A percentile compares a stretch with the other conserved stretches of the same genome.
Conservation (phyloP, 2,888 invertebrate species). For the Nyleta sp. region DNA sequence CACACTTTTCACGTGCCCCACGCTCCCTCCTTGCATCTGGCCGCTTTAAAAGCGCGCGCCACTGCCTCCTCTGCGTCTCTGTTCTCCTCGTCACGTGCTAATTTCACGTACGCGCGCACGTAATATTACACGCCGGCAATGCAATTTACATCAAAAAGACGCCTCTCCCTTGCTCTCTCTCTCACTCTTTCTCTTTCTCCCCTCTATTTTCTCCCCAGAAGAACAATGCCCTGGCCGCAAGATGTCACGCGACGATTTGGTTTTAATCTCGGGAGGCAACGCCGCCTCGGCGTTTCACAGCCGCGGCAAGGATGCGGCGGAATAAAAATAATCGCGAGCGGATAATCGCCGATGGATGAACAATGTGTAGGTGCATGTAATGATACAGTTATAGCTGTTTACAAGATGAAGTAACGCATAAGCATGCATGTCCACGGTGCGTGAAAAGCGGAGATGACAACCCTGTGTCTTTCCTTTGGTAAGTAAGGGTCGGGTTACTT, state of each 20-base stretch:
- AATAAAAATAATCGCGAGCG: constrained; percentile 49
- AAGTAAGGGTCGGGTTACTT: constrained; percentile 79
- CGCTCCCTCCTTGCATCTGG: constrained; percentile 75
- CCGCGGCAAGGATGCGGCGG: not conserved
- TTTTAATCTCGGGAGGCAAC: constrained; percentile 23
- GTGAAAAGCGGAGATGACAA: constrained; percentile 66
- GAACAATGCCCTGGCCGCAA: constrained; percentile 10
- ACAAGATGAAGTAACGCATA: constrained; percentile 52
- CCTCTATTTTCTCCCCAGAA: not conserved
- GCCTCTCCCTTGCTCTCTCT: constrained; percentile 7
- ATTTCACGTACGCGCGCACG: constrained; percentile 58
- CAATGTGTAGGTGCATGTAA: constrained; percentile 51
- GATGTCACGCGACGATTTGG: constrained; percentile 30
- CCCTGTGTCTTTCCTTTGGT: constrained; percentile 58
- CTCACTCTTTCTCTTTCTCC: not conserved
- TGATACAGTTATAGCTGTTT: constrained; percentile 26
- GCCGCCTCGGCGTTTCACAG: not conserved
- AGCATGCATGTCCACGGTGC: constrained; percentile 49
- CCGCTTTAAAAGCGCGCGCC: constrained; percentile 73
- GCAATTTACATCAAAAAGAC: constrained; percentile 57
- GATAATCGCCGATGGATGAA: constrained; percentile 34
- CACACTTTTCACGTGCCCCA: constrained; percentile 78
- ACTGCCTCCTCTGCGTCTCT: constrained; percentile 57
- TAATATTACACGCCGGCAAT: constrained; percentile 38
- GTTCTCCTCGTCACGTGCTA: constrained; percentile 60